phyloP scores from a whole-genome alignment of 2,113 vertebrate species.

The Crotalus horridus region DNA sequence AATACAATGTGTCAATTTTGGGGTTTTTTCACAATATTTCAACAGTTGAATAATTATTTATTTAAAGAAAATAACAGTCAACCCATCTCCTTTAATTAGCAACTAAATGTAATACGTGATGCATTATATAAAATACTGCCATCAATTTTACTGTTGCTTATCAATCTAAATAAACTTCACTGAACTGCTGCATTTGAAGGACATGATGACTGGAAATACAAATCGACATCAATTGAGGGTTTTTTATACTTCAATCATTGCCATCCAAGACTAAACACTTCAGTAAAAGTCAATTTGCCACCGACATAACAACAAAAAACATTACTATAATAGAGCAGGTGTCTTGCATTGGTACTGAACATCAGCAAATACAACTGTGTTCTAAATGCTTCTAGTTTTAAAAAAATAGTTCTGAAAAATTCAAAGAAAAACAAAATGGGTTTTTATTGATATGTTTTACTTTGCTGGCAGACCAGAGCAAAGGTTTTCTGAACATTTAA shows the following conservation, averaged over 20 bases:
- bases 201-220: slow-evolving; percentile 25
- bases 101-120: slow-evolving; percentile 16
- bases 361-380: slow-evolving; percentile 32
- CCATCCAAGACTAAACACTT: slow-evolving; percentile 49
- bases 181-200: background rate
- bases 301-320: slow-evolving; percentile 53
- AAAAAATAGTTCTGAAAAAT: slow-evolving; percentile 59
- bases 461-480: slow-evolving; percentile 85
- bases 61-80: slow-evolving; percentile 44
- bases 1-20: slow-evolving; percentile 21
- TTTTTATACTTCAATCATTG: slow-evolving; percentile 35
- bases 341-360: slow-evolving; percentile 39
- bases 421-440: slow-evolving; percentile 58
- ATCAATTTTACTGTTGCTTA: background rate
- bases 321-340: slow-evolving; percentile 53
- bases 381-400: slow-evolving; percentile 52
- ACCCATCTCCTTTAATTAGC: background rate
- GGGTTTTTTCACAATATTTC: slow-evolving; percentile 18
- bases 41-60: slow-evolving; percentile 27
- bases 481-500: slow-evolving; percentile 86
- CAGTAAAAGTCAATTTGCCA: slow-evolving; percentile 46
- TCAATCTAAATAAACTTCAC: background rate
- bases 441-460: slow-evolving; percentile 79
- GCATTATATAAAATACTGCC: background rate
- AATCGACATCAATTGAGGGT: slow-evolving; percentile 22